Evolutionary conservation across 2,888 invertebrate species (phyloP), one percentile per base, ranked within the genome.

Genomic region (Ochropleura leucogaster): DNA sequence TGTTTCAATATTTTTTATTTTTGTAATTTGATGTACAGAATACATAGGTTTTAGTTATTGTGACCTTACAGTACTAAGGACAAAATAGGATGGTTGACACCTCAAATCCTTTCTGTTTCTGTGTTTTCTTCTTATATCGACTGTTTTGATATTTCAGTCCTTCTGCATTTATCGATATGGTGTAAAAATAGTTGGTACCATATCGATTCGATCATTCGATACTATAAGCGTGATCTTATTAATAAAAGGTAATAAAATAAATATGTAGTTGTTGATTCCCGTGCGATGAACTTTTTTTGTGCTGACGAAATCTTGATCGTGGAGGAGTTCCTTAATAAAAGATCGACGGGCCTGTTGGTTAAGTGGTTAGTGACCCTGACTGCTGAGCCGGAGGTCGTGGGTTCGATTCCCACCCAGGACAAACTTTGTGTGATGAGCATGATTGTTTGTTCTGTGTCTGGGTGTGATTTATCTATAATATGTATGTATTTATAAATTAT

Each of bases 171-270:
- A 4, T 5, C 14, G 0, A 0, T 59, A 2, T 40, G 10, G 14
- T 72, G 47, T 51, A 20, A 16, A 68, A 82, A 62, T 66, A 30
- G 68, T 72, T 67, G n/a, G 66, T 75, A 79, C 74, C 68, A 72
- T 83, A 85, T 84, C 79, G 80, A 72, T 84, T 83, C 65, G 80
- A 87, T 77, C 83, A 83, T 84, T 85, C 64, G 86, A 89, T 87
- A 85, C 74, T 79, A 51, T 74, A 80, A 65, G 80, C 82, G 77
- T 84, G 87, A 88, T 89, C 86, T 89, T 88, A 86, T 88, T 89
- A 89, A 84, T 88, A 84, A 79, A 82, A 77, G 59, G 68, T 71
- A 83, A 84, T 85, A 81, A 83, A 82, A 82, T 83, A 83, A 86
- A 68, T 72, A 78, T 60, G 78, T 77, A 70, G n/a, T 77, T 62